phyloP scores from a whole-genome alignment of 1,140 invertebrate species.

The Zaprionus capensis region DNA sequence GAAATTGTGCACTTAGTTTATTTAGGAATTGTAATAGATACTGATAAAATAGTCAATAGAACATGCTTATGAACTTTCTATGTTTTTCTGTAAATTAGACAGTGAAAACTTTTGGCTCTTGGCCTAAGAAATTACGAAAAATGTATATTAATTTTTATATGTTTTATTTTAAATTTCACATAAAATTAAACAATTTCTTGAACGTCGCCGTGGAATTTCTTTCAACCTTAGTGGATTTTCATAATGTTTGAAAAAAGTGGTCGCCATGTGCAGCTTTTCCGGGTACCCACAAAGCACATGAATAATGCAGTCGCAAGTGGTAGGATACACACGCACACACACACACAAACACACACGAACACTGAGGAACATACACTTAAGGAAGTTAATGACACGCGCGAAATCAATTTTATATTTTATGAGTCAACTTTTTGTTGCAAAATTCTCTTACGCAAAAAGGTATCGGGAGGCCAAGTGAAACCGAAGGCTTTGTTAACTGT shows the following conservation, averaged over 20 bases:
- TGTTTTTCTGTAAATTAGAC: neutral
- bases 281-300: constrained; percentile 1
- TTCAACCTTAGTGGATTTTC: constrained; percentile 1
- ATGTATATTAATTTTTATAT: neutral
- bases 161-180: neutral
- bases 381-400: constrained; percentile 76
- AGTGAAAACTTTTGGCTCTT: neutral
- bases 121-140: neutral
- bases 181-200: constrained; percentile 12
- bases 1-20: neutral
- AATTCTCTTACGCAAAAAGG: constrained; percentile 50
- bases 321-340: constrained; percentile 1
- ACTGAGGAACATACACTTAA: constrained; percentile 27
- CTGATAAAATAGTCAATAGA: neutral
- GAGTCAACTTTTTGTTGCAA: constrained; percentile 47
- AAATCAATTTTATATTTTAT: constrained; percentile 79
- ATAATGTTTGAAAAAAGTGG: constrained; percentile 1
- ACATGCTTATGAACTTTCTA: neutral
- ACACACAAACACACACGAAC: neutral
- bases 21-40: neutral
- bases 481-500: constrained; percentile 32
- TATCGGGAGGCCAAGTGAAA: constrained; percentile 35
- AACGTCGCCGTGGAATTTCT: neutral
- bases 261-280: neutral
- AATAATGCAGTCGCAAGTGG: constrained; percentile 28